A percentile compares a stretch with the other conserved stretches of the same genome.
Evolutionary conservation across 1,140 invertebrate species (phyloP).

Genomic region (Drosophila pseudoananassae): DNA sequence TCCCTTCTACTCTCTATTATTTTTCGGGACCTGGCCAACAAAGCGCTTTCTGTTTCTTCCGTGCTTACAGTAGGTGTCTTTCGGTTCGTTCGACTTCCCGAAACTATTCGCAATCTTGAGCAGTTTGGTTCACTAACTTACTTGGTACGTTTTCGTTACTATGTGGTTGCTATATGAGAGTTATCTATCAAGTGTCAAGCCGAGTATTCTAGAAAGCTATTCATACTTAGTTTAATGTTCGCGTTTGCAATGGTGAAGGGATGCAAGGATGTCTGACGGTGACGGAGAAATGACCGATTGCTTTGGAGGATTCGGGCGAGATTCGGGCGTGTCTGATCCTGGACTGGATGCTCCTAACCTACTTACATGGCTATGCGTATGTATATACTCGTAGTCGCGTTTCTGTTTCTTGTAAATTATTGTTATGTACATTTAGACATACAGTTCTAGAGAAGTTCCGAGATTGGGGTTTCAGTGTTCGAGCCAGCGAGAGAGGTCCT

Average conservation of each 20-base stretch:
- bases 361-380: slow-evolving; percentile 62
- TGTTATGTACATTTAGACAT: slow-evolving; percentile 81
- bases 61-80: slow-evolving; percentile 39
- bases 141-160: slow-evolving; percentile 63
- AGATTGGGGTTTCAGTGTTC: slow-evolving; percentile 5
- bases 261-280: slow-evolving; percentile 1
- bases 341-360: slow-evolving; percentile 32
- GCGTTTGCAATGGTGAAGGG: slow-evolving; percentile 4
- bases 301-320: slow-evolving; percentile 3
- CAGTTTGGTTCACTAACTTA: slow-evolving; percentile 74
- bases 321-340: slow-evolving; percentile 4
- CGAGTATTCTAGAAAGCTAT: slow-evolving; percentile 64
- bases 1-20: neutral
- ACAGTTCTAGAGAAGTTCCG: slow-evolving; percentile 46
- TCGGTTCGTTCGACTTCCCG: slow-evolving; percentile 5
- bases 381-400: slow-evolving; percentile 58
- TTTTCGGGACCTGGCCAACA: slow-evolving; percentile 51
- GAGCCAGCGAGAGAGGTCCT: slow-evolving; percentile 26
- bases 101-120: slow-evolving; percentile 44
- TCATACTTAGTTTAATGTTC: slow-evolving; percentile 50
- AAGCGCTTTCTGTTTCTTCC: slow-evolving; percentile 61
- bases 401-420: slow-evolving; percentile 74
- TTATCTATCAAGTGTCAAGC: slow-evolving; percentile 63
- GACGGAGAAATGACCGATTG: slow-evolving; percentile 17
- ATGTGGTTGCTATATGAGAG: slow-evolving; percentile 44